Conservation (phyloP, 1,140 invertebrate genomes). For the Polyergus mexicanus region DNA sequence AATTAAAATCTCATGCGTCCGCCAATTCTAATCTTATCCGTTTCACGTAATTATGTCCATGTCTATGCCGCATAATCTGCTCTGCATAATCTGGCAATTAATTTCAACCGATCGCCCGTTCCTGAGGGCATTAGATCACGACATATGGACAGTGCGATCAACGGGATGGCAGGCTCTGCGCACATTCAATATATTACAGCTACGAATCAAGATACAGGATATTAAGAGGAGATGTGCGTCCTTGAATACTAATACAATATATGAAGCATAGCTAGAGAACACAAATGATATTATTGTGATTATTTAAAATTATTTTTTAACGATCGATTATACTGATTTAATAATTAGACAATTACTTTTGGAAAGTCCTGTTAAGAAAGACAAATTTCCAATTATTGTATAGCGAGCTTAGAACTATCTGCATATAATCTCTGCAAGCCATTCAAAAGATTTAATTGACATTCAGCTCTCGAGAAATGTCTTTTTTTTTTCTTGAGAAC, state of each 20-base stretch:
- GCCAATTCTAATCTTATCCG: neutral
- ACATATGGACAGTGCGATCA: slow-evolving; percentile 46
- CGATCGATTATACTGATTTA: neutral
- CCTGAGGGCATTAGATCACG: slow-evolving; percentile 56
- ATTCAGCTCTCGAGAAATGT: neutral
- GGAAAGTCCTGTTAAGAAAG: neutral
- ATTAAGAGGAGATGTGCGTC: neutral
- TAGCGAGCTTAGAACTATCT: neutral
- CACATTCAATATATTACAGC: slow-evolving; percentile 14
- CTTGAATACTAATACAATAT: neutral
- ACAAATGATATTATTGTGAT: neutral
- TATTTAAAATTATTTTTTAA: neutral
- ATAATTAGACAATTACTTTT: neutral
- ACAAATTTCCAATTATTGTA: neutral
- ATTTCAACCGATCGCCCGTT: slow-evolving; percentile 46
- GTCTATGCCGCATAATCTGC: slow-evolving; percentile 2
- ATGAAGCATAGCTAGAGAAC: neutral
- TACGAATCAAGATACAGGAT: slow-evolving; percentile 25
- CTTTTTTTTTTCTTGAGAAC: neutral
- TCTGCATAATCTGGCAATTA: slow-evolving; percentile 59
- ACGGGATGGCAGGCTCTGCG: slow-evolving; percentile 7
- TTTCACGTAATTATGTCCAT: slow-evolving; percentile 39
- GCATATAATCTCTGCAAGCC: neutral
- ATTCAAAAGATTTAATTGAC: neutral
- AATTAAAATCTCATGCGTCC: neutral